Evolutionary conservation across 2,888 invertebrate species (phyloP).

Genomic region (Escarpia spicata): DNA sequence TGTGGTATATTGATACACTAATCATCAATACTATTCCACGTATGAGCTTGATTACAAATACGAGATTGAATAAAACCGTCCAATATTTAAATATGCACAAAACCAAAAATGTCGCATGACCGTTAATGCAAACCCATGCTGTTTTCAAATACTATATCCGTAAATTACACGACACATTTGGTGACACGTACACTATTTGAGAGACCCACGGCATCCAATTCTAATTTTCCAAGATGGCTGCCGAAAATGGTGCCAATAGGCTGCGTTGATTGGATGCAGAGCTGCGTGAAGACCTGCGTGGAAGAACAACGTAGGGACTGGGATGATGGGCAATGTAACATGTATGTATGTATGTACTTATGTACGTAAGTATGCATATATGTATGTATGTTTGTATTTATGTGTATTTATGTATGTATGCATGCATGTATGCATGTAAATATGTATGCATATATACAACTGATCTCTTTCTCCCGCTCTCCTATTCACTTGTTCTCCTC

Average conservation of each 20-base stretch:
- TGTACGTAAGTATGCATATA: background rate
- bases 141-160: background rate
- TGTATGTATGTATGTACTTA: background rate
- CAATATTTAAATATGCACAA: too few relatives aligned
- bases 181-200: slow-evolving; percentile 37
- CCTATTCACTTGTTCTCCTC: too few relatives aligned
- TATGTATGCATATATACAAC: too few relatives aligned
- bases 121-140: background rate
- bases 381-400: too few relatives aligned
- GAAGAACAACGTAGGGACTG: background rate
- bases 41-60: background rate
- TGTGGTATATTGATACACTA: too few relatives aligned
- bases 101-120: background rate
- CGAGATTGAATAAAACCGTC: too few relatives aligned
- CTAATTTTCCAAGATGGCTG: slow-evolving; percentile 40
- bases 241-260: slow-evolving; percentile 41
- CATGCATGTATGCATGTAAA: background rate
- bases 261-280: slow-evolving; percentile 34
- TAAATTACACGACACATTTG: background rate
- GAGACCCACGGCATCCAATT: slow-evolving; percentile 40
- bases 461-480: too few relatives aligned
- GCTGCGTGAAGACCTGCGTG: slow-evolving; percentile 35
- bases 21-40: too few relatives aligned
- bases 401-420: too few relatives aligned
- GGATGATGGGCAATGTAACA: background rate